phyloP scores from a whole-genome alignment of 2,113 vertebrate species.

The Anas platyrhynchos region DNA sequence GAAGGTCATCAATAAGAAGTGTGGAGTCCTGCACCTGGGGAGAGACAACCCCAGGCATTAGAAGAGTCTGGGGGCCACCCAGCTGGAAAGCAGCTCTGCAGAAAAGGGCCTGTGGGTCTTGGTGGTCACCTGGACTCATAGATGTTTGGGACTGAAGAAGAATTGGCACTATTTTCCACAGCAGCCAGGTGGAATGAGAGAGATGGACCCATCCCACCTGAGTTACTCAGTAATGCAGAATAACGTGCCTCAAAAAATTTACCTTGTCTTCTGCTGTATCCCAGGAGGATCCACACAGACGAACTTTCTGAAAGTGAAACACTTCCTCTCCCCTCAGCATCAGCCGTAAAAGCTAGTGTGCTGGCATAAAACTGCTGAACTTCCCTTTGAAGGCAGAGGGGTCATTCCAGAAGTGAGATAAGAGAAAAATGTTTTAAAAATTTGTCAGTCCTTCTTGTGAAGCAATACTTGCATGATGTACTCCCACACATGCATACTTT shows the following conservation, averaged over 20 bases:
- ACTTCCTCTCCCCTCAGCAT: background rate
- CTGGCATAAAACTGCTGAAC: background rate
- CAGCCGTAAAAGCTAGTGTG: background rate
- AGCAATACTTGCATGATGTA: background rate
- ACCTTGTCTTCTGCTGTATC: background rate
- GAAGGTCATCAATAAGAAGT: background rate
- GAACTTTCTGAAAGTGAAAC: background rate
- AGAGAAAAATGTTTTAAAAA: background rate
- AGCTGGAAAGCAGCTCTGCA: background rate
- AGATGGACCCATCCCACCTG: rapidly evolving
- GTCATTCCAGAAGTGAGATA: background rate
- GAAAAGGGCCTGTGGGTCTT: background rate
- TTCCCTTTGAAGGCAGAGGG: background rate
- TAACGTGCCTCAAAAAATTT: background rate
- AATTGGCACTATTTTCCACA: background rate
- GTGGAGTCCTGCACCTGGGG: background rate
- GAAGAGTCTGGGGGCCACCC: too few relatives aligned
- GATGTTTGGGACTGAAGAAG: background rate
- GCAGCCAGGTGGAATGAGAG: background rate
- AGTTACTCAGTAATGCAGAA: background rate
- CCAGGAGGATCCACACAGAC: background rate
- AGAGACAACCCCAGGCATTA: background rate
- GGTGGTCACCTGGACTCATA: background rate
- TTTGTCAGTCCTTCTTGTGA: background rate
- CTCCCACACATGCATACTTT: background rate